Base-by-base conservation (phyloP, 1,140 invertebrate species). In the Andrena cerasifolii region DNA sequence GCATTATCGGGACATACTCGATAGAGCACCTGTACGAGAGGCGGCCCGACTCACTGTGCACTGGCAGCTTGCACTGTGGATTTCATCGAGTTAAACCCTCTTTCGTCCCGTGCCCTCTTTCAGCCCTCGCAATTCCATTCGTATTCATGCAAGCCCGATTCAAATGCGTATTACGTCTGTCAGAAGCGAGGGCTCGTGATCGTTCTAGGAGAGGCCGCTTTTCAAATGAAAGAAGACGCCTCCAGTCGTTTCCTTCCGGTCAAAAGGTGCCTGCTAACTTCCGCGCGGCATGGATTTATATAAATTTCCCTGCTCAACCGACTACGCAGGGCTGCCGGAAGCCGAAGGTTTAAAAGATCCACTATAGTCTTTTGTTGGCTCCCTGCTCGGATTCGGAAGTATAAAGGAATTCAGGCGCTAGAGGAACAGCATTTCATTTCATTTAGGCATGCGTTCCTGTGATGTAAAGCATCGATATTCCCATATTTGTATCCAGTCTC, bases 1-100 rank as follows among this genome's bases (percentile, higher is more conserved):
- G 78, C 74, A 87, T 87, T 85, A 88, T 86, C 85, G 85, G 74
- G 49, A 85, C 74, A 78, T 87, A 79, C 70, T 80, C 82, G 83
- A 72, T 80, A 31, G 43, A 80, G 59, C 51, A 56, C 31, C 49
- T 65, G 40, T 51, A 71, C 62, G 54, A 76, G 70, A 80, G 51
- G 63, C 28, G 66, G 63, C 10, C 33, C 49, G 62, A 63, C 58
- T 73, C 79, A 58, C 56, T 3, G 36, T 28, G 49, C 61, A 18
- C 18, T 33, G 43, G 26, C 36, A 59, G 43, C 36, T 47, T 31
- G 40, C 40, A 47, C 74, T 54, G 53, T 68, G 61, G 61, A 54
- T 85, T 85, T 85, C 75, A 84, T 81, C 79, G 59, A 82, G 62
- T 85, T 85, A 84, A 83, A 53, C 54, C 83, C 70, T 78, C 59